These are phyloP conservation scores for Drosophila parthenogenetica DNA, from an alignment of 2,888 invertebrate species.

Conservation along the genomic window DNA sequence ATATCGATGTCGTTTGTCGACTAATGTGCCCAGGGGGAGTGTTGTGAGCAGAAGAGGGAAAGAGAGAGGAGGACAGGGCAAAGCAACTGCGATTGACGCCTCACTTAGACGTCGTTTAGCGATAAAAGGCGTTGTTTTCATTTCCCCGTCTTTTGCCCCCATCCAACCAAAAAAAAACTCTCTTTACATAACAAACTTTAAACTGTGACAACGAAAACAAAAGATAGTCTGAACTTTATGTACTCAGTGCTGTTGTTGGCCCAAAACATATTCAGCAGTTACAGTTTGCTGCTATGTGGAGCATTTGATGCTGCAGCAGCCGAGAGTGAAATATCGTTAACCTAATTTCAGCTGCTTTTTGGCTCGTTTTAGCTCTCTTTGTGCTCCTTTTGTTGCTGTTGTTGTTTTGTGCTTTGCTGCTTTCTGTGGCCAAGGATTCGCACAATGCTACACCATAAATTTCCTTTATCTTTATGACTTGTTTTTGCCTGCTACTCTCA, in stretches of 20 bases:
- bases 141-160: background rate
- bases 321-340: slow-evolving; percentile 81
- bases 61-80: too few species aligned
- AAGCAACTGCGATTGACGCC: slow-evolving; percentile 38
- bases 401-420: slow-evolving; percentile 15
- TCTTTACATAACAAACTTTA: slow-evolving; percentile 52
- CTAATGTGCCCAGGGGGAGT: slow-evolving; percentile 64
- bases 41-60: background rate
- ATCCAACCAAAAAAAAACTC: background rate
- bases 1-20: slow-evolving; percentile 66
- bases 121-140: slow-evolving; percentile 69
- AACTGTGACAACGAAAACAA: slow-evolving; percentile 62
- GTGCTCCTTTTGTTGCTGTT: slow-evolving; percentile 24
- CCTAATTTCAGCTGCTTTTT: slow-evolving; percentile 75
- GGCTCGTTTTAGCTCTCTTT: background rate
- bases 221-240: slow-evolving; percentile 58
- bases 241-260: slow-evolving; percentile 33
- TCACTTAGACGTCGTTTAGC: slow-evolving; percentile 79
- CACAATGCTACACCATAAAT: slow-evolving; percentile 64
- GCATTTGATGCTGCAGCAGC: slow-evolving; percentile 49
- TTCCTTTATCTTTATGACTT: slow-evolving; percentile 69
- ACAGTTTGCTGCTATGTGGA: slow-evolving; percentile 31
- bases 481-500: slow-evolving; percentile 46
- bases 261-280: slow-evolving; percentile 58
- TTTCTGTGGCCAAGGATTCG: slow-evolving; percentile 54